Conservation (phyloP, 2,888 invertebrate species). For the Drosophila falleni region DNA sequence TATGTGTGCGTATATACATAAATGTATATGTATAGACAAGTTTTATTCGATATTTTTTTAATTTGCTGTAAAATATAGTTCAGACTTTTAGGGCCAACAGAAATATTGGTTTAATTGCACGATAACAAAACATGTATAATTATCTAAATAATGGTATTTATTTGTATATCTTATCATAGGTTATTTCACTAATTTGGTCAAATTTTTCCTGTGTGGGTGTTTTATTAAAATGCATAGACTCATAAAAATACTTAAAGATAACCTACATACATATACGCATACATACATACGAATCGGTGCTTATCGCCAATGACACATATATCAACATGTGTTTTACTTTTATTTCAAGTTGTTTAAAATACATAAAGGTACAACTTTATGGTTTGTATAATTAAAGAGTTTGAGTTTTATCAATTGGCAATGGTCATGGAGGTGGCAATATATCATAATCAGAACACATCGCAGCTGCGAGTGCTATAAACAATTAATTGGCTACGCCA, state of each 20-base stretch:
- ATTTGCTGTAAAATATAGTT: slow-evolving; percentile 26
- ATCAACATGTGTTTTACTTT: slow-evolving; percentile 49
- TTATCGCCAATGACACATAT: slow-evolving; percentile 57
- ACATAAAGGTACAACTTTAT: slow-evolving; percentile 9
- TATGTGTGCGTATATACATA: slow-evolving; percentile 6
- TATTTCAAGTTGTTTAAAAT: slow-evolving; percentile 23
- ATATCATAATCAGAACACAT: slow-evolving; percentile 22
- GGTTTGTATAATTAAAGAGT: slow-evolving; percentile 16
- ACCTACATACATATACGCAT: slow-evolving; percentile 9
- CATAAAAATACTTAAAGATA: slow-evolving; percentile 11
- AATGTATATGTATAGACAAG: slow-evolving; percentile 13
- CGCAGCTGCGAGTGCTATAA: slow-evolving; percentile 28
- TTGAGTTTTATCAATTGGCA: slow-evolving; percentile 43
- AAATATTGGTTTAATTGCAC: slow-evolving; percentile 13
- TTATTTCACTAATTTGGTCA: slow-evolving; percentile 40
- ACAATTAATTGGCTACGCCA: slow-evolving; percentile 43
- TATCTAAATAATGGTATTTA: slow-evolving; percentile 23
- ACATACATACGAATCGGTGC: slow-evolving; percentile 9
- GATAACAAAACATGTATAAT: slow-evolving; percentile 34
- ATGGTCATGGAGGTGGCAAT: slow-evolving; percentile 30
- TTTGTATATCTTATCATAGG: slow-evolving; percentile 50
- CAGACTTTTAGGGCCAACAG: slow-evolving; percentile 23
- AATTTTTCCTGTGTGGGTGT: slow-evolving; percentile 44
- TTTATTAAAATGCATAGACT: slow-evolving; percentile 25
- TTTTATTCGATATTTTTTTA: slow-evolving; percentile 29